A percentile compares a stretch with the other conserved stretches of the same genome.
These are phyloP conservation scores for Rhinatrema bivittatum DNA, from an alignment of 2,797 vertebrate genomes.

Conservation along the genomic window DNA sequence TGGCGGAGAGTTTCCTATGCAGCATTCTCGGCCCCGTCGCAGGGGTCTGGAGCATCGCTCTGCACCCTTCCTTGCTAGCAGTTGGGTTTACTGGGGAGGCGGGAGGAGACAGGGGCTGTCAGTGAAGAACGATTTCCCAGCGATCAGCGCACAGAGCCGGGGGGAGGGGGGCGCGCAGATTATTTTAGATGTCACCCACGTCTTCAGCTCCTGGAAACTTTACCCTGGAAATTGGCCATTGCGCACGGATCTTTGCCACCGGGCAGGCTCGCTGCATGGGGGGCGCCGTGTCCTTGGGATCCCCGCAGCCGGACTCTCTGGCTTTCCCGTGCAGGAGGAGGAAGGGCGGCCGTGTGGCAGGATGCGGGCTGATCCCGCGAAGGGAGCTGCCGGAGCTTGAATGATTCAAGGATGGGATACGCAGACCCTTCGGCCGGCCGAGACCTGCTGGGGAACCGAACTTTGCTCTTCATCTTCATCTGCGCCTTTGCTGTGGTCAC, in stretches of 20 bases:
- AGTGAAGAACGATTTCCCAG: background rate
- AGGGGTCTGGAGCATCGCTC: conserved; percentile 46
- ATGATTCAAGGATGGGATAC: conserved; percentile 74
- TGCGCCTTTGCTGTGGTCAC: conserved; percentile 96
- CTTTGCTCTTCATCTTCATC: conserved; percentile 96
- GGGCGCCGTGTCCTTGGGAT: conserved; percentile 24
- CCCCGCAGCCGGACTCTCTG: background rate
- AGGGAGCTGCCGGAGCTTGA: too few relatives aligned
- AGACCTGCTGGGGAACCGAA: conserved; percentile 90
- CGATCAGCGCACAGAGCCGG: too few relatives aligned
- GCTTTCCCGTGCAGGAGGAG: conserved; percentile 20
- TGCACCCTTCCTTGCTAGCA: too few relatives aligned
- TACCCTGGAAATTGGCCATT: conserved; percentile 28
- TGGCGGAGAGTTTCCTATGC: conserved; percentile 13
- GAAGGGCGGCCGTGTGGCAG: conserved; percentile 8
- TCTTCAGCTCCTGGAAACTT: conserved; percentile 45
- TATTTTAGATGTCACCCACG: conserved; percentile 37
- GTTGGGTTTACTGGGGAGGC: too few relatives aligned
- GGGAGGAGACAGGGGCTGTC: background rate
- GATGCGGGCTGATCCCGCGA: background rate
- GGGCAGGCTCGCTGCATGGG: conserved; percentile 10
- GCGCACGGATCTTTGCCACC: background rate
- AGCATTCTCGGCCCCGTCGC: conserved; percentile 28
- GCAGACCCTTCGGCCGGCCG: conserved; percentile 80
- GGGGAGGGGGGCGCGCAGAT: too few relatives aligned